phyloP scores from a whole-genome alignment of 2,113 vertebrate genomes.

The Stictonetta naevosa region DNA sequence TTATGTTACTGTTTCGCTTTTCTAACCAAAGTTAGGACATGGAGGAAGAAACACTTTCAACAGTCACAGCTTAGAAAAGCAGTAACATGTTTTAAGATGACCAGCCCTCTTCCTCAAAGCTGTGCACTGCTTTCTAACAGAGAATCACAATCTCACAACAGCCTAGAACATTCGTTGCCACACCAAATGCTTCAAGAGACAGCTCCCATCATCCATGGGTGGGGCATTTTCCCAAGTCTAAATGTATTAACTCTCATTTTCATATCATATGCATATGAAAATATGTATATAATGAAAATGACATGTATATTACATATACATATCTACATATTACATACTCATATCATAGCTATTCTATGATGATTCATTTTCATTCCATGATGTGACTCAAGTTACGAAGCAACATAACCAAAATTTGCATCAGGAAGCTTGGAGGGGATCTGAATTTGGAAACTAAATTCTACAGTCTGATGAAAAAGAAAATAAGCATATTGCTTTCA shows the following conservation, averaged over 20 bases:
- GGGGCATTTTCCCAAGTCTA: not conserved
- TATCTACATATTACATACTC: no score
- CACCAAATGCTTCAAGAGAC: not conserved
- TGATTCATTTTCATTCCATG: not conserved
- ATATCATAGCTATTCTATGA: no score
- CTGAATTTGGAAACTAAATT: not conserved
- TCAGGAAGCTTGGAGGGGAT: not conserved
- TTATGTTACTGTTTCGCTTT: not conserved
- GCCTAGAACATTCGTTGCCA: not conserved
- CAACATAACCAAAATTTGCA: not conserved
- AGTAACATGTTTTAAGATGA: not conserved
- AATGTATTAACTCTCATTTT: not conserved
- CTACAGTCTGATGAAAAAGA: not conserved
- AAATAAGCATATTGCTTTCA: not conserved
- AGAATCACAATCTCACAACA: not conserved
- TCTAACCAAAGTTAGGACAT: not conserved
- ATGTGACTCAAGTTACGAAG: not conserved
- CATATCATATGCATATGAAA: no score
- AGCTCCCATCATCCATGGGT: not conserved
- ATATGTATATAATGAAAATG: no score
- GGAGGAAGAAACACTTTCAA: not conserved
- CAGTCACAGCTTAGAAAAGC: not conserved
- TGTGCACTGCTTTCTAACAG: not conserved
- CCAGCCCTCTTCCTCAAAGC: conserved; percentile 1
- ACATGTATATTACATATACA: no score